phyloP scores from a whole-genome alignment of 2,113 vertebrate genomes.

The Passer domesticus region DNA sequence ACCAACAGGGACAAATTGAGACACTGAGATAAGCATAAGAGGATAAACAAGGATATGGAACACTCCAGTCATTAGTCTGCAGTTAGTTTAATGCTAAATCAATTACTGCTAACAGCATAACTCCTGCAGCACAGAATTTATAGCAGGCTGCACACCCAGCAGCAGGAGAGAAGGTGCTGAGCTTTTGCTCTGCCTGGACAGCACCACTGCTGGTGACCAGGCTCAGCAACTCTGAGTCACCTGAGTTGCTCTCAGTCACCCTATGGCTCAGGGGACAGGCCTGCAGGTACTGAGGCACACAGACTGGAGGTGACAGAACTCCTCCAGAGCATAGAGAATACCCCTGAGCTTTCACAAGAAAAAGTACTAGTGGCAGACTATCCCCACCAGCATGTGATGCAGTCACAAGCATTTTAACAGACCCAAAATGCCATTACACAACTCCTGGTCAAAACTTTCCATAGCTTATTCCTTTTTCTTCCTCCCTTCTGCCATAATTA shows the following conservation, averaged over 20 bases:
- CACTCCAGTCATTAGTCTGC: constrained; percentile 30
- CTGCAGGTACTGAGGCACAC: not conserved
- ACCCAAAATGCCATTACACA: not conserved
- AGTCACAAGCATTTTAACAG: not conserved
- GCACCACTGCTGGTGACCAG: not conserved
- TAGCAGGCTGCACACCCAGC: not conserved
- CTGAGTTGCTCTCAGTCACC: not conserved
- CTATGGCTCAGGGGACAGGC: not conserved
- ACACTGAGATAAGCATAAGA: constrained; percentile 4
- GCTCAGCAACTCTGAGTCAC: not conserved
- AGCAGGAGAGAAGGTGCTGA: not conserved
- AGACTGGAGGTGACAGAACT: fast-evolving
- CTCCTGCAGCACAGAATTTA: not conserved
- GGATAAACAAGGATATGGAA: constrained; percentile 29
- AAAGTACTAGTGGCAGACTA: not conserved
- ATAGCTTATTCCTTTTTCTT: not conserved
- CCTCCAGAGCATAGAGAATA: not conserved
- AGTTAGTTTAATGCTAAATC: constrained; percentile 50
- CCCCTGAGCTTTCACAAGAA: not conserved
- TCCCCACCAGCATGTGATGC: not conserved
- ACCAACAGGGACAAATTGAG: not conserved
- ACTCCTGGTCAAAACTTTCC: not conserved
- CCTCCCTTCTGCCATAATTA: not conserved
- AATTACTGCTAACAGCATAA: constrained; percentile 33
- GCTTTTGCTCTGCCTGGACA: not conserved